Percentiles rank a stretch among this genome's conserved stretches.
These are phyloP conservation scores for Nephrotoma appendiculata DNA, from an alignment of 2,888 invertebrate genomes.

Conservation along the genomic window DNA sequence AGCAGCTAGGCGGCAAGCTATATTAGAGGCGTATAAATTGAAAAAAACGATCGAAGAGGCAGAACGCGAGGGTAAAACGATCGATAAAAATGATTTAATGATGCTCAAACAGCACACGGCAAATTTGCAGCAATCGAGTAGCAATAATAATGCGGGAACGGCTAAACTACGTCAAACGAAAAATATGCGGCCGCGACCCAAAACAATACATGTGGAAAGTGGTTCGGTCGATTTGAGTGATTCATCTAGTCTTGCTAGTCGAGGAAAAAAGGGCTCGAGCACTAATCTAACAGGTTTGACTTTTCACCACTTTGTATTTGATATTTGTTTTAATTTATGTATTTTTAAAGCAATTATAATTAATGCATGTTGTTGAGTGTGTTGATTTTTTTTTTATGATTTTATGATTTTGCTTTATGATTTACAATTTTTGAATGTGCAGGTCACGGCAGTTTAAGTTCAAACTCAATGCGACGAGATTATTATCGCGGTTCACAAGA, in stretches of 20 bases:
- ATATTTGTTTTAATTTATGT: constrained; percentile 9
- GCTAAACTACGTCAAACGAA: constrained; percentile 50
- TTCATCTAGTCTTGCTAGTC: constrained; percentile 53
- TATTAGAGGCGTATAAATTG: constrained; percentile 83
- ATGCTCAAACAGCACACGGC: constrained; percentile 39
- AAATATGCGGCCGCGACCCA: constrained; percentile 61
- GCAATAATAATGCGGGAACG: constrained; percentile 23
- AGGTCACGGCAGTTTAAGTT: constrained; percentile 33
- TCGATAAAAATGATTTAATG: constrained; percentile 52
- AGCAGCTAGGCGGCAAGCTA: constrained; percentile 68
- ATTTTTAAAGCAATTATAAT: background rate
- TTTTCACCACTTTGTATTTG: constrained; percentile 7
- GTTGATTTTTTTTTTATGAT: constrained; percentile 12
- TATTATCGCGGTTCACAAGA: constrained; percentile 87
- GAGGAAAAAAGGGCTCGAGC: constrained; percentile 66
- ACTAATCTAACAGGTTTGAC: constrained; percentile 64
- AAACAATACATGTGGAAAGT: constrained; percentile 81
- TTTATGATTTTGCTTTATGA: constrained; percentile 17
- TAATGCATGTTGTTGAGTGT: constrained; percentile 3
- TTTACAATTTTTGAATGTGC: constrained; percentile 17
- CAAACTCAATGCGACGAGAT: constrained; percentile 67
- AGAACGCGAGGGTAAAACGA: constrained; percentile 72
- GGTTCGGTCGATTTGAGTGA: constrained; percentile 64
- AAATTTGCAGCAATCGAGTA: constrained; percentile 18
- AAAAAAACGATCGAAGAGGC: constrained; percentile 90